Conservation (phyloP, 2,113 vertebrate genomes). For the Willisornis vidua region DNA sequence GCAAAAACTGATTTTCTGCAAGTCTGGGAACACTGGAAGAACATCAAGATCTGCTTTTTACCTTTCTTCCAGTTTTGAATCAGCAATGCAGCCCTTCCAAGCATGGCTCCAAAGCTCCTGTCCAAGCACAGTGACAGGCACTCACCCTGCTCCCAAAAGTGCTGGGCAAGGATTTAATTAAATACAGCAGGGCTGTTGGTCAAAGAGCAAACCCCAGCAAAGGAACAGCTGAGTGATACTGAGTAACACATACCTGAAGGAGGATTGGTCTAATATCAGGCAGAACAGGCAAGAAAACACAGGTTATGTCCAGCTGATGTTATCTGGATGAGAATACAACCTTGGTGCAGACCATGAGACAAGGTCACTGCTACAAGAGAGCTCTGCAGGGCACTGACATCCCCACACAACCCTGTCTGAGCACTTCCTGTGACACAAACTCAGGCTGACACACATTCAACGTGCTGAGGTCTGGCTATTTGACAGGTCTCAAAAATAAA, state of each 20-base stretch:
- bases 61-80: not conserved
- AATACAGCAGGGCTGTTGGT: not conserved
- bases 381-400: not conserved
- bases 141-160: not conserved
- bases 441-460: slow-evolving; percentile 7
- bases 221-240: not conserved
- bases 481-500: slow-evolving; percentile 41
- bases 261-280: not conserved
- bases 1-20: not conserved
- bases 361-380: not conserved
- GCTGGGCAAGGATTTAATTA: not conserved
- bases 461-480: not conserved
- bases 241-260: not conserved
- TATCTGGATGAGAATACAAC: not conserved
- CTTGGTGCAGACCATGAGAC: not conserved
- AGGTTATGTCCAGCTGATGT: not conserved
- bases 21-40: not conserved
- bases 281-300: not conserved
- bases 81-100: not conserved
- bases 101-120: not conserved
- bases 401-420: not conserved
- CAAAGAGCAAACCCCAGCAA: not conserved
- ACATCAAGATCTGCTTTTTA: slow-evolving; percentile 7
- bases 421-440: not conserved
- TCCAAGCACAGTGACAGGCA: not conserved